Evolutionary conservation across 2,797 vertebrate genomes (phyloP).

Genomic region (Denticeps clupeoides): DNA sequence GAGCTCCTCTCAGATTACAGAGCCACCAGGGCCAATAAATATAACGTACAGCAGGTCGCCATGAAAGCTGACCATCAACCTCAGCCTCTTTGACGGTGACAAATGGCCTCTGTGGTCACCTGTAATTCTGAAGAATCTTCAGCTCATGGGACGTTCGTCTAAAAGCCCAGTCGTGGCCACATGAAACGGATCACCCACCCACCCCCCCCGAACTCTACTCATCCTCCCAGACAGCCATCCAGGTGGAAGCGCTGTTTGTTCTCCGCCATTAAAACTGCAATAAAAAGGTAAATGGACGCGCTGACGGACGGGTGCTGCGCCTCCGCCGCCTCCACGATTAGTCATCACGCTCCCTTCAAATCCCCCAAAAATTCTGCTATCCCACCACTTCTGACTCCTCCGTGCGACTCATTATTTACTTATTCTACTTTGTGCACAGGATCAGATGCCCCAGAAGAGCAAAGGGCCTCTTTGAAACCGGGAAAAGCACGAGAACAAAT

Average conservation of each 20-base stretch:
- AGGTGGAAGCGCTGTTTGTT: constrained; percentile 50
- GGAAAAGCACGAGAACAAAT: not conserved
- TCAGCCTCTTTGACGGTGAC: constrained; percentile 39
- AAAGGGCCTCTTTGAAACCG: too few species aligned
- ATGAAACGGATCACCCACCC: too few species aligned
- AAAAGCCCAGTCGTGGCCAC: constrained; percentile 19
- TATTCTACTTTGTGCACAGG: too few species aligned
- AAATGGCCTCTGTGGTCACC: constrained; percentile 38
- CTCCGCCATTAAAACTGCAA: constrained; percentile 39
- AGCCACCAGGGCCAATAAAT: constrained; percentile 45
- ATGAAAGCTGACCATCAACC: constrained; percentile 11
- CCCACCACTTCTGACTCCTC: too few species aligned
- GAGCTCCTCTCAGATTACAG: constrained; percentile 22
- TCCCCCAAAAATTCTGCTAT: too few species aligned
- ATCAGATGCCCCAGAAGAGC: too few species aligned
- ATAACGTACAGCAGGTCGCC: constrained; percentile 44
- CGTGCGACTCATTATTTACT: too few species aligned
- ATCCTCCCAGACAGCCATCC: constrained; percentile 35
- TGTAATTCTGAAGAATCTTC: constrained; percentile 1
- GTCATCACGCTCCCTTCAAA: not conserved
- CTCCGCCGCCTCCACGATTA: constrained; percentile 18
- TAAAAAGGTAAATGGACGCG: constrained; percentile 34
- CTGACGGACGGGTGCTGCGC: constrained; percentile 34
- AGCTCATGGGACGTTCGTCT: constrained; percentile 1
- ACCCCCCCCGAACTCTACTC: not conserved